Evolutionary conservation across 2,797 vertebrate species (phyloP), one percentile per base, ranked within the genome.

Genomic region (Menidia menidia): DNA sequence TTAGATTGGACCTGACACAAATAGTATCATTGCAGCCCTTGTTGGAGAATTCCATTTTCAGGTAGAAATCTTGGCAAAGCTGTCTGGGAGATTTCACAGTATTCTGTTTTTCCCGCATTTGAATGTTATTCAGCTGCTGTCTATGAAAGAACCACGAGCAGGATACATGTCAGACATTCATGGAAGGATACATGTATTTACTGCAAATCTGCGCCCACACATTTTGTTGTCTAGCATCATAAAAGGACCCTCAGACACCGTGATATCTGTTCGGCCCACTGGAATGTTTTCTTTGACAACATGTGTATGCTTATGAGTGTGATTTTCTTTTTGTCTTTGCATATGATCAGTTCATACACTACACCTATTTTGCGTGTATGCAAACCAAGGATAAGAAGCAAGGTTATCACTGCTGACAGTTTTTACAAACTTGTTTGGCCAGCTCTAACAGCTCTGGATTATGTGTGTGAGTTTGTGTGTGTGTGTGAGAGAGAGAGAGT

Each of bases 1-100:
- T 81, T 77, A 92, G 91, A 94, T 94, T 92, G 91, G 91, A 92
- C 90, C 87, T 93, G 92, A 94, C 93, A 92, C 88, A 93, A 92
- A 93, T 93, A 89, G 91, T 93, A 90, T 94, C 93, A 90, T 88
- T 85, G 88, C 89, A 83, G 80, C 85, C 82, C 79, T 71, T 82
- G 83, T 88, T 69, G 56, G 82, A 82, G 89, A 93, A 93, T 94
- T 92, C 86, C 83, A 92, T 92, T 90, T 90, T 90, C 92, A 93
- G 92, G 93, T 94, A 91, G 81, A 86, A 91, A 78, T 89, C 77
- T 83, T 89, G 90, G 92, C 88, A 11, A 61, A 62, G 64, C 73
- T 43, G 32, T 4, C 64, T 56, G 69, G 82, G 87, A 84, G 78
- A 87, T 91, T 92, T 90, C 71, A 85, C 84, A 83, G 82, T 71